phyloP scores from a whole-genome alignment of 2,113 vertebrate species.

The Charina bottae region DNA sequence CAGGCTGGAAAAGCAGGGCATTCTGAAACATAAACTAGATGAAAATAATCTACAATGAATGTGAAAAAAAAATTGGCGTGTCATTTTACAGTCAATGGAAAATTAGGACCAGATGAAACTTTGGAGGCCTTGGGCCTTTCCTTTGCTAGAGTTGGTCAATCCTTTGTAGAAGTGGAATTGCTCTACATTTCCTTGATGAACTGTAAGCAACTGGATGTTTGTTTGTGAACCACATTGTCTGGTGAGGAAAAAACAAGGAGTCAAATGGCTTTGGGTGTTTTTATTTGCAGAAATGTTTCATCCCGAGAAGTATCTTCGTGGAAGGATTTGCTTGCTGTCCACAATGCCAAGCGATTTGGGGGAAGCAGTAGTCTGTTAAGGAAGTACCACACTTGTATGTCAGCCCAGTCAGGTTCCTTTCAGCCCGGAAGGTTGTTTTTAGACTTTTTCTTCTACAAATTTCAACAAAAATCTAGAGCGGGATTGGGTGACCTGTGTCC shows the following conservation, averaged over 20 bases:
- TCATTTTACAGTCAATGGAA: slow-evolving; percentile 69
- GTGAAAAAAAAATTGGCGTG: slow-evolving; percentile 55
- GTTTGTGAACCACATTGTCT: slow-evolving; percentile 58
- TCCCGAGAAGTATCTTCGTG: slow-evolving; percentile 27
- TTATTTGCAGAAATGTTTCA: slow-evolving; percentile 60
- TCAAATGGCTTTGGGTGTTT: slow-evolving; percentile 63
- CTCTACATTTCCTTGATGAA: slow-evolving; percentile 39
- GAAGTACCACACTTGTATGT: slow-evolving; percentile 8
- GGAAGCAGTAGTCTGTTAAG: slow-evolving; percentile 6
- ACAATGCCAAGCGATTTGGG: slow-evolving; percentile 20
- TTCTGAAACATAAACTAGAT: slow-evolving; percentile 68
- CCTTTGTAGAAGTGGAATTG: slow-evolving; percentile 59
- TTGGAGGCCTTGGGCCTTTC: slow-evolving; percentile 67
- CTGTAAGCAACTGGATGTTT: slow-evolving; percentile 46
- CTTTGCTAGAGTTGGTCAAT: slow-evolving; percentile 66
- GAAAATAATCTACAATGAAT: slow-evolving; percentile 73
- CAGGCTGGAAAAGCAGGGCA: slow-evolving; percentile 63
- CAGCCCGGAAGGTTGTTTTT: slow-evolving; percentile 33
- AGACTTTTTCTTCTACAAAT: slow-evolving; percentile 5
- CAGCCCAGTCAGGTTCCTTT: slow-evolving; percentile 43
- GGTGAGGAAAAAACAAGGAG: slow-evolving; percentile 63
- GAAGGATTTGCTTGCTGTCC: slow-evolving; percentile 21
- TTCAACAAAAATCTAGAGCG: background rate
- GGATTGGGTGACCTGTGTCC: background rate
- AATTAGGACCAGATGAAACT: slow-evolving; percentile 76